A percentile compares a stretch with the other conserved stretches of the same genome.
Conservation (phyloP, 2,888 invertebrate genomes). For the Schizotus pectinicornis region DNA sequence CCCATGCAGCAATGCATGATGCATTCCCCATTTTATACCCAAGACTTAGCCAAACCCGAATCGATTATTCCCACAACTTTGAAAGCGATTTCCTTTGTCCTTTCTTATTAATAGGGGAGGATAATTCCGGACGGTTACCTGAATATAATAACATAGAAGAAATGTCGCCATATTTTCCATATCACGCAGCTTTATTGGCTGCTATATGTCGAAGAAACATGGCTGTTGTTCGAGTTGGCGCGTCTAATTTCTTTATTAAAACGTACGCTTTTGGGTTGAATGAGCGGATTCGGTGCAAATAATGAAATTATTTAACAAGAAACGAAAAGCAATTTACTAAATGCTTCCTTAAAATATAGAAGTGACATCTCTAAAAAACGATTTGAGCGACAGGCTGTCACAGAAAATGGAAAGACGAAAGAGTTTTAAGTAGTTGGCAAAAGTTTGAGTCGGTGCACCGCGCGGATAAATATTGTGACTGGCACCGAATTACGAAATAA, state of each 20-base stretch:
- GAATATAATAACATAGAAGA: too few relatives aligned
- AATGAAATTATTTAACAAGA: constrained; percentile 28
- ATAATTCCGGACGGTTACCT: neutral
- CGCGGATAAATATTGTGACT: constrained; percentile 56
- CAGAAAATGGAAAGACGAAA: constrained; percentile 58
- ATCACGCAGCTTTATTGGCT: neutral
- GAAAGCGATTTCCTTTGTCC: neutral
- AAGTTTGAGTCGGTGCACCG: constrained; percentile 56
- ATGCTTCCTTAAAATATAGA: constrained; percentile 51
- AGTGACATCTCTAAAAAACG: constrained; percentile 51
- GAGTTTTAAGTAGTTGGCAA: constrained; percentile 60
- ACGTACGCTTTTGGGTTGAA: too few relatives aligned
- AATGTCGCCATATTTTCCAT: too few relatives aligned
- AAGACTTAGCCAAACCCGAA: neutral
- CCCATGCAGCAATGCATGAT: constrained; percentile 40
- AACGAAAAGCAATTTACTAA: constrained; percentile 52
- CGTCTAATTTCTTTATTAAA: neutral
- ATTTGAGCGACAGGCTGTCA: constrained; percentile 60
- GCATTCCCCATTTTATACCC: constrained; percentile 38
- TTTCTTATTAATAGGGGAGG: neutral
- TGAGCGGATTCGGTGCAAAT: neutral
- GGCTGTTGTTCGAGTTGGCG: neutral
- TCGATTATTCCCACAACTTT: neutral
- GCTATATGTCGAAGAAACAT: neutral
- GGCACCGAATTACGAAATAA: constrained; percentile 46